These are phyloP conservation scores for Belgica antarctica DNA, from an alignment of 2,888 invertebrate genomes.

Conservation along the genomic window DNA sequence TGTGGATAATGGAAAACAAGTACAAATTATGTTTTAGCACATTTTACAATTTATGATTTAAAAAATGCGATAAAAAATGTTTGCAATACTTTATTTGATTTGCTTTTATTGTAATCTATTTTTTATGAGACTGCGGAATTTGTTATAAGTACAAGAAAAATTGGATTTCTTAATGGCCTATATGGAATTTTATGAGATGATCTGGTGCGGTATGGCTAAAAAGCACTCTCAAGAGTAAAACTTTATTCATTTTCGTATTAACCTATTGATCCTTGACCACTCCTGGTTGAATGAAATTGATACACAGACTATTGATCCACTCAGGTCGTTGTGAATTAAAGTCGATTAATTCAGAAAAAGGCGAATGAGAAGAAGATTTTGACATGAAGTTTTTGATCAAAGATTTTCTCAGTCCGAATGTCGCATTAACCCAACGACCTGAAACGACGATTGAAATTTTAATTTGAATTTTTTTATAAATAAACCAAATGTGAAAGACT, in stretches of 20 bases:
- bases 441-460: background rate
- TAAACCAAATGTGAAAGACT: background rate
- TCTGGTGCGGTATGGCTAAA: slow-evolving; percentile 35
- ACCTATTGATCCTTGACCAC: slow-evolving; percentile 44
- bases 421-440: background rate
- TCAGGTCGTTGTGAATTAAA: background rate
- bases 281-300: slow-evolving; percentile 42
- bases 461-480: background rate
- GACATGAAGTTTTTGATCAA: slow-evolving; percentile 34
- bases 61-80: slow-evolving; percentile 31
- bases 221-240: slow-evolving; percentile 15
- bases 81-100: slow-evolving; percentile 39
- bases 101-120: slow-evolving; percentile 31
- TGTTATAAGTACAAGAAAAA: too few relatives aligned
- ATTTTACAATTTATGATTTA: slow-evolving; percentile 39
- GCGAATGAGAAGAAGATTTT: background rate
- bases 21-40: slow-evolving; percentile 37
- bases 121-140: slow-evolving; percentile 28
- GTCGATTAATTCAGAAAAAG: slow-evolving; percentile 33
- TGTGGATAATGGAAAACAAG: slow-evolving; percentile 22
- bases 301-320: slow-evolving; percentile 14
- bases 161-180: slow-evolving; percentile 12
- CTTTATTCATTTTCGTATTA: slow-evolving; percentile 36
- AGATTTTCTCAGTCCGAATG: background rate
- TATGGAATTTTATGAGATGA: slow-evolving; percentile 33